A percentile compares a stretch with the other conserved stretches of the same genome.
Evolutionary conservation across 2,113 vertebrate species (phyloP).

Genomic region (Narcine bancroftii): DNA sequence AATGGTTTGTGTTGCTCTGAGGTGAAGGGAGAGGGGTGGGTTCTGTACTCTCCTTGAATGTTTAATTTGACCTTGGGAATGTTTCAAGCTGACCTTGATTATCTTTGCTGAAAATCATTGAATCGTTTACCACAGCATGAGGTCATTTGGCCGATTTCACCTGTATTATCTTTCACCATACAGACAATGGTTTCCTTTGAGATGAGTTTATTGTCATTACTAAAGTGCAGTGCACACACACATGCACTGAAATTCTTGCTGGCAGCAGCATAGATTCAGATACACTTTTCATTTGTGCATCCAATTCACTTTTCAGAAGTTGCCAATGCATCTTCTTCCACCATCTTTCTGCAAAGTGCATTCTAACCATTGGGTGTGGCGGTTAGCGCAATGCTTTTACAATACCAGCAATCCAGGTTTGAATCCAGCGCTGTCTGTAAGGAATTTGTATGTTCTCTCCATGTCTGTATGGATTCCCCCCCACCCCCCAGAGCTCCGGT

Average conservation of each 20-base stretch:
- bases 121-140: neutral
- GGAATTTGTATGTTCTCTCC: no score
- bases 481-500: no score
- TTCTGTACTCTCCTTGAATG: neutral
- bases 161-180: neutral
- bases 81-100: neutral
- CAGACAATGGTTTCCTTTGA: no score
- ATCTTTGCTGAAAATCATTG: neutral
- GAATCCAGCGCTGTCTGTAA: no score
- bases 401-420: no score
- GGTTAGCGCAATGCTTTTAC: no score
- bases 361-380: neutral
- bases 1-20: neutral
- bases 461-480: no score
- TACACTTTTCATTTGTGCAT: neutral
- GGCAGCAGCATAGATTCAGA: no score
- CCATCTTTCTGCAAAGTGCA: neutral
- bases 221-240: no score
- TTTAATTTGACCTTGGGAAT: slow-evolving; percentile 5
- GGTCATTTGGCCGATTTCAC: neutral
- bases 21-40: neutral
- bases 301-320: neutral
- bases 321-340: neutral
- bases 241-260: no score
- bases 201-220: no score